A percentile compares a stretch with the other conserved stretches of the same genome.
These are phyloP conservation scores for Dinothrombium tinctorium DNA, from an alignment of 1,140 invertebrate genomes.

Conservation along the genomic window DNA sequence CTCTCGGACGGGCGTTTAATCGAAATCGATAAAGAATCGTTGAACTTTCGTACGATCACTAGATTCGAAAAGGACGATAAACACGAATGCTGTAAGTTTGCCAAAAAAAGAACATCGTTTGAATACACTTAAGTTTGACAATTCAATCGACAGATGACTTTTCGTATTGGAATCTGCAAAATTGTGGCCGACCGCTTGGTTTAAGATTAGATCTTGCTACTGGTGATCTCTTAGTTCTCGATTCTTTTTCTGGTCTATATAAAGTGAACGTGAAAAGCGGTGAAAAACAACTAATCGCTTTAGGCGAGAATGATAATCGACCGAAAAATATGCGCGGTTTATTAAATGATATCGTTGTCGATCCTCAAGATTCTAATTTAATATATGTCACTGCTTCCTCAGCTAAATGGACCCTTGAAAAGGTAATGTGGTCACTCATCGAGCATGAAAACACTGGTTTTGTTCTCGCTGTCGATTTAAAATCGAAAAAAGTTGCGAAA, in stretches of 20 bases:
- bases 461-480: slow-evolving; percentile 8
- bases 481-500: slow-evolving; percentile 8
- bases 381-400: slow-evolving; percentile 52
- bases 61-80: neutral
- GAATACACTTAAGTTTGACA: neutral
- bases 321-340: neutral
- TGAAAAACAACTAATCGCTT: slow-evolving; percentile 17
- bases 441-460: slow-evolving; percentile 35
- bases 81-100: slow-evolving; percentile 11
- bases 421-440: slow-evolving; percentile 32
- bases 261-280: slow-evolving; percentile 44
- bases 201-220: slow-evolving; percentile 38
- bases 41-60: neutral
- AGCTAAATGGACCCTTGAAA: slow-evolving; percentile 33
- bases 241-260: slow-evolving; percentile 57
- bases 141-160: neutral
- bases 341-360: slow-evolving; percentile 21
- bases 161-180: neutral
- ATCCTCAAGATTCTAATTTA: slow-evolving; percentile 41
- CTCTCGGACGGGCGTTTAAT: slow-evolving; percentile 40
- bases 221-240: slow-evolving; percentile 41
- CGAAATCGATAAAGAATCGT: slow-evolving; percentile 4
- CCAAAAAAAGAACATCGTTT: neutral
- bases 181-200: slow-evolving; percentile 54
- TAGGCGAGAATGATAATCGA: slow-evolving; percentile 5